Conservation (phyloP, 2,797 vertebrate species). For the Natrix natrix region DNA sequence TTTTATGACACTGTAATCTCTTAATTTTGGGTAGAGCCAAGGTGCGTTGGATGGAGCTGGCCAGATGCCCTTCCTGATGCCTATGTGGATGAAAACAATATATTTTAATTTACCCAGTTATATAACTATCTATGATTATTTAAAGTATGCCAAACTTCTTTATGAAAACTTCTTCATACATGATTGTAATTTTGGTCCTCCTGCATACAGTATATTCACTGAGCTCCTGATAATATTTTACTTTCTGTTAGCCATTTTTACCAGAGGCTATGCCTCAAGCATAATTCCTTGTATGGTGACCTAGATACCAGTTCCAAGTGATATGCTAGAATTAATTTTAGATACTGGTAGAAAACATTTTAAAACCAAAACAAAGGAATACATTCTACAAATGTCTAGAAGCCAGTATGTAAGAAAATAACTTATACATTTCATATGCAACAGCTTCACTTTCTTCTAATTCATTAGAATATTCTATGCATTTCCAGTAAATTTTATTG, state of each 20-base stretch:
- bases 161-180: background rate
- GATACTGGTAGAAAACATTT: slow-evolving; percentile 42
- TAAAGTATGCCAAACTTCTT: background rate
- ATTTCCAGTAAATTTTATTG: slow-evolving; percentile 39
- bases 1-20: background rate
- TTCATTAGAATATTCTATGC: slow-evolving; percentile 31
- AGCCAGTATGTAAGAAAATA: slow-evolving; percentile 13
- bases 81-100: background rate
- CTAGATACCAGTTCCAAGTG: slow-evolving; percentile 31
- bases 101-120: background rate
- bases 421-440: slow-evolving; percentile 13
- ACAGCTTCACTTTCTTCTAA: slow-evolving; percentile 14
- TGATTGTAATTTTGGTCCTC: slow-evolving; percentile 35
- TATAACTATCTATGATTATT: background rate
- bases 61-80: background rate
- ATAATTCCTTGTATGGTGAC: slow-evolving; percentile 52
- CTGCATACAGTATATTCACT: slow-evolving; percentile 10
- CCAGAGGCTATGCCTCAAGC: slow-evolving; percentile 56
- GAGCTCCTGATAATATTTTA: slow-evolving; percentile 44
- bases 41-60: background rate
- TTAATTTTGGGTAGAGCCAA: background rate
- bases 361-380: slow-evolving; percentile 42
- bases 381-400: slow-evolving; percentile 18
- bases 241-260: slow-evolving; percentile 51
- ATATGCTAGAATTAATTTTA: slow-evolving; percentile 45